Evolutionary conservation across 1,140 invertebrate species (phyloP).

Genomic region (Drosophila mojavensis): DNA sequence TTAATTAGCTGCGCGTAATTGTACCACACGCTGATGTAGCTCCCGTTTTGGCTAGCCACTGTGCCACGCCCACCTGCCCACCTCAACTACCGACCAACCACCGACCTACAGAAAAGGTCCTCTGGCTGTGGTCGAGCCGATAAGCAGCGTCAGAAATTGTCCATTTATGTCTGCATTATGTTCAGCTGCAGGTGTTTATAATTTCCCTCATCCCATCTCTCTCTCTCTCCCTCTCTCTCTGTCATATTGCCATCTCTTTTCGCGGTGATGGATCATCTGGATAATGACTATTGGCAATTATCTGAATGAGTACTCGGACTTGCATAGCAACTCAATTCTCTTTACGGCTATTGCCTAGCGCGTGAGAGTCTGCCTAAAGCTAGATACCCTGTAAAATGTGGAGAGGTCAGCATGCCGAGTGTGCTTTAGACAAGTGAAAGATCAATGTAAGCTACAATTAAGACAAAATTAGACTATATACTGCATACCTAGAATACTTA

Average conservation of each 20-base stretch:
- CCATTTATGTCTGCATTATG: constrained; percentile 27
- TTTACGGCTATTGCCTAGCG: too few relatives aligned
- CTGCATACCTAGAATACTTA: not conserved
- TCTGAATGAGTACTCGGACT: constrained; percentile 18
- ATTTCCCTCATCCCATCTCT: not conserved
- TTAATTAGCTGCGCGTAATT: constrained; percentile 64
- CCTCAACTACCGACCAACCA: too few relatives aligned
- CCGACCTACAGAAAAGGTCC: not conserved
- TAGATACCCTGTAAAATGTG: not conserved
- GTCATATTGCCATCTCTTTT: not conserved
- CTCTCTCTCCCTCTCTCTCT: too few relatives aligned
- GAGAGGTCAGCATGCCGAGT: not conserved
- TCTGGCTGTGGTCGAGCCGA: constrained; percentile 19
- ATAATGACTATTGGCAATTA: constrained; percentile 41
- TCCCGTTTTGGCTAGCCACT: constrained; percentile 10
- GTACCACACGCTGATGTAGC: constrained; percentile 32
- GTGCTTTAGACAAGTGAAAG: too few relatives aligned
- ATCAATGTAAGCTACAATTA: too few relatives aligned
- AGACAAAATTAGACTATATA: too few relatives aligned
- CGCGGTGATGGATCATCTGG: constrained; percentile 26
- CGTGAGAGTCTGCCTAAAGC: too few relatives aligned
- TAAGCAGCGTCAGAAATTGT: constrained; percentile 22
- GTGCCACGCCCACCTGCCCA: not conserved
- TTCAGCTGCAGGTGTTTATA: constrained; percentile 6
- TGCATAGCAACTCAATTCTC: constrained; percentile 11